These are phyloP conservation scores for Rhagium mordax DNA, from an alignment of 2,888 invertebrate genomes.

Conservation along the genomic window DNA sequence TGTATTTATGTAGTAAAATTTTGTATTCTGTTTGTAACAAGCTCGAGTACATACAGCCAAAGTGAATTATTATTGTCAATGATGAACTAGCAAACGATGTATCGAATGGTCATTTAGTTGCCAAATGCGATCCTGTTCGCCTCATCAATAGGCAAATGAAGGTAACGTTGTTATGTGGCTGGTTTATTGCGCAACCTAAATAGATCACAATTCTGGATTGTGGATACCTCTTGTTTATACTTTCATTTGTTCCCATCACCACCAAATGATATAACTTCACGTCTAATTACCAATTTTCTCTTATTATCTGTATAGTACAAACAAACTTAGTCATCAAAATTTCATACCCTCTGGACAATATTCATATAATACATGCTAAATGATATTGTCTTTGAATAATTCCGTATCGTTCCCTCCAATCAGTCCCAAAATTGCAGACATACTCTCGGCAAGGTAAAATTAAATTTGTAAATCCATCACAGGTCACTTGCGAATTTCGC, in stretches of 20 bases:
- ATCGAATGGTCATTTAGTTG: conserved; percentile 43
- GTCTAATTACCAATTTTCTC: conserved; percentile 11
- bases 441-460: background rate
- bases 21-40: conserved; percentile 36
- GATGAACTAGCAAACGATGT: conserved; percentile 43
- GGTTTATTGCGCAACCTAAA: conserved; percentile 37
- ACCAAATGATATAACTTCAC: conserved; percentile 11
- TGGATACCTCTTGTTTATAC: conserved; percentile 30
- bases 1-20: background rate
- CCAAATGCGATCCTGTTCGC: conserved; percentile 42
- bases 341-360: background rate
- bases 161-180: conserved; percentile 41
- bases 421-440: background rate
- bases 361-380: background rate
- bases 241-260: conserved; percentile 25
- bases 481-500: background rate
- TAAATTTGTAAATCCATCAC: background rate
- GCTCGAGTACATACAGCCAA: conserved; percentile 1
- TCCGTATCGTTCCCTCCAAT: background rate
- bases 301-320: background rate
- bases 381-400: background rate
- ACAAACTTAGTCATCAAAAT: conserved; percentile 13
- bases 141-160: conserved; percentile 47
- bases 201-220: conserved; percentile 29
- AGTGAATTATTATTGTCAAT: conserved; percentile 43